Conservation (phyloP, 37 sponge, comb jelly and placozoan species). For the Oscarella lobularis region DNA sequence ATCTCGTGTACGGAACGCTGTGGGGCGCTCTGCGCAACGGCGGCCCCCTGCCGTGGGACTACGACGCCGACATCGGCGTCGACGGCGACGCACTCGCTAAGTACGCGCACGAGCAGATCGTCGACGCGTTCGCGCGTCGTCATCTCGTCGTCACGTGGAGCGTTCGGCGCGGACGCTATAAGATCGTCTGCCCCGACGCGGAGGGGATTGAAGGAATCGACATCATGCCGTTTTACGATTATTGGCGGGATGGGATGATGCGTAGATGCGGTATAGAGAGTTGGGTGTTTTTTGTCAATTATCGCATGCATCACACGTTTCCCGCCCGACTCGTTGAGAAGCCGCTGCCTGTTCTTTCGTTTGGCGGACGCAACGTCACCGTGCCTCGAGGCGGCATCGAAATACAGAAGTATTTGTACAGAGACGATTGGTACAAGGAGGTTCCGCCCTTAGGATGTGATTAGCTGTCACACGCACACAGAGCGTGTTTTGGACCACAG, state of each 20-base stretch:
- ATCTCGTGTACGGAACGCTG: not conserved
- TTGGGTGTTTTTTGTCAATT: constrained; percentile 1
- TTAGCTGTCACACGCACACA: too few relatives aligned
- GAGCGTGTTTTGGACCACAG: too few relatives aligned
- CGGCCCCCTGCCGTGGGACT: constrained; percentile 6
- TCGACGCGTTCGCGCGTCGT: too few relatives aligned
- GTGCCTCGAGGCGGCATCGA: not conserved
- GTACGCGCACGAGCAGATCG: too few relatives aligned
- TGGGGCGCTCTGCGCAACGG: not conserved
- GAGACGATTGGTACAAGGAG: constrained; percentile 2
- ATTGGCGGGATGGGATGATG: not conserved
- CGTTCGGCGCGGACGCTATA: too few relatives aligned
- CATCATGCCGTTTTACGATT: not conserved
- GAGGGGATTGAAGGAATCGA: too few relatives aligned
- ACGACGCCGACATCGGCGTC: too few relatives aligned
- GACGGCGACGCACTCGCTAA: too few relatives aligned
- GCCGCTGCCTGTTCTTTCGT: not conserved
- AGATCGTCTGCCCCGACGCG: too few relatives aligned
- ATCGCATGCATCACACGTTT: not conserved
- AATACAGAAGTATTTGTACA: not conserved
- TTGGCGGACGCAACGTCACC: not conserved
- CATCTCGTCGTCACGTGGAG: too few relatives aligned
- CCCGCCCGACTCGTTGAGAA: not conserved
- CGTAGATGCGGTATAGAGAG: not conserved
- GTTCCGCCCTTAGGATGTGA: not conserved